Conservation (phyloP, 1,140 invertebrate genomes). For the Neodiprion lecontei region DNA sequence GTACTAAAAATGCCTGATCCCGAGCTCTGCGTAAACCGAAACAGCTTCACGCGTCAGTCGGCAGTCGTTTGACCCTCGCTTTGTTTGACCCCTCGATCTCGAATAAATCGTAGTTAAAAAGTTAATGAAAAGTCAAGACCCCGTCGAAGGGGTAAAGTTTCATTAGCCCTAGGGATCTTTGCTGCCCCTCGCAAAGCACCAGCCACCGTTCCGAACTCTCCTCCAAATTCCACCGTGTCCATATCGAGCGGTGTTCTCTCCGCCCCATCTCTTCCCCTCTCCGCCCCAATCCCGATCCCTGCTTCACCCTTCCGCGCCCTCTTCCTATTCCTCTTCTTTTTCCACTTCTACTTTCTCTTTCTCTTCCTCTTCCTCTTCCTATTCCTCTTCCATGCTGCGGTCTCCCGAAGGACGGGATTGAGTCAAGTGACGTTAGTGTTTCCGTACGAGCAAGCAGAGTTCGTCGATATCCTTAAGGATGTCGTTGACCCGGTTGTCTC, state of each 20-base stretch:
- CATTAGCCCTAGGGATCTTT: slow-evolving; percentile 3
- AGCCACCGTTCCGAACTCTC: not conserved
- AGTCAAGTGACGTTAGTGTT: slow-evolving; percentile 43
- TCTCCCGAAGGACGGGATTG: slow-evolving; percentile 36
- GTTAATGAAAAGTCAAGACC: slow-evolving; percentile 13
- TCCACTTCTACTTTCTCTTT: not conserved
- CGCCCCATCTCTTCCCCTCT: not conserved
- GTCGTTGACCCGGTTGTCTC: slow-evolving; percentile 53
- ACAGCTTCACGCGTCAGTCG: slow-evolving; percentile 30
- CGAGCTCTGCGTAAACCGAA: not conserved
- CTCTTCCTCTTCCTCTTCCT: slow-evolving; percentile 2
- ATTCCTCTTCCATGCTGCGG: not conserved
- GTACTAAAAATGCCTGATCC: no score
- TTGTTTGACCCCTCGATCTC: not conserved
- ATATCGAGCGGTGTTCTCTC: not conserved
- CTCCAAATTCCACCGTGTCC: not conserved
- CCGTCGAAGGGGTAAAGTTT: slow-evolving; percentile 9
- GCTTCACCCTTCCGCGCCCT: not conserved
- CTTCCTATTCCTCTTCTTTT: not conserved
- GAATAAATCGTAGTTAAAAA: slow-evolving; percentile 7
- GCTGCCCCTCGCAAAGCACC: not conserved
- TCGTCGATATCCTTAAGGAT: slow-evolving; percentile 55
- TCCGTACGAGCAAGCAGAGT: slow-evolving; percentile 41
- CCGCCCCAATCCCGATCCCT: not conserved
- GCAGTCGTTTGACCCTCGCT: slow-evolving; percentile 25